Evolutionary conservation across 92 coral and sea anemone genomes (phyloP), one percentile per base, ranked within the genome.

Genomic region (Anthopleura xanthogrammica): DNA sequence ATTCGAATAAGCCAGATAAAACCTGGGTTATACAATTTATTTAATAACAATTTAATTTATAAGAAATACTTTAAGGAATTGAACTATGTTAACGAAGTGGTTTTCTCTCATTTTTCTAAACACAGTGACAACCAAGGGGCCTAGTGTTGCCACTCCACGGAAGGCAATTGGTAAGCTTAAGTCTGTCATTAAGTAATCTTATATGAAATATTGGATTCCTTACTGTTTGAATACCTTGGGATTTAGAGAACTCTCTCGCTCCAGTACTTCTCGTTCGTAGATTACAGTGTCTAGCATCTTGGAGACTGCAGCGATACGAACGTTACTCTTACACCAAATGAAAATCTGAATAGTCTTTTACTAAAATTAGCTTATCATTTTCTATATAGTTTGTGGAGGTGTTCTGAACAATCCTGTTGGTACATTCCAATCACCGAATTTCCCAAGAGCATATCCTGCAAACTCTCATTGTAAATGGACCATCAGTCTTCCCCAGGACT

Each of bases 361-460:
- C 4, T 20, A 8, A 62, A 62, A 20, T 5, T 62, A 20, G 12
- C 70, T 20, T 29, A 4, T 83, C 20, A 58, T 41, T 50, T 80
- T 40, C 74, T 12, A 29, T 29, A 29, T 29, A 85, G 88, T 48
- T 19, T 85, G 88, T 79, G 83, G 88, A 71, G 83, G 76, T 56
- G 50, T 11, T 46, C 79, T 78, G 41, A 68, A 36, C 7, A 17
- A 77, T 65, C 0, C n/a, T 29, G 40, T 46, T 65, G 88, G 88
- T 79, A 50, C 76, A 40, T 66, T 85, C 78, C 83, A 78, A 13
- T 79, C 88, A 13, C 88, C 88, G 5, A 85, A 79, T 52, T 85
- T 78, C 83, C 88, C 88, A 39, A 66, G 76, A 54, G 52, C 81
- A n/a, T 85, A 85, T 66, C 88, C 83, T 52, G 78, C 83, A 19